Evolutionary conservation across 2,888 invertebrate genomes (phyloP), one percentile per base, ranked within the genome.

Genomic region (Pseudanteris insignis): DNA sequence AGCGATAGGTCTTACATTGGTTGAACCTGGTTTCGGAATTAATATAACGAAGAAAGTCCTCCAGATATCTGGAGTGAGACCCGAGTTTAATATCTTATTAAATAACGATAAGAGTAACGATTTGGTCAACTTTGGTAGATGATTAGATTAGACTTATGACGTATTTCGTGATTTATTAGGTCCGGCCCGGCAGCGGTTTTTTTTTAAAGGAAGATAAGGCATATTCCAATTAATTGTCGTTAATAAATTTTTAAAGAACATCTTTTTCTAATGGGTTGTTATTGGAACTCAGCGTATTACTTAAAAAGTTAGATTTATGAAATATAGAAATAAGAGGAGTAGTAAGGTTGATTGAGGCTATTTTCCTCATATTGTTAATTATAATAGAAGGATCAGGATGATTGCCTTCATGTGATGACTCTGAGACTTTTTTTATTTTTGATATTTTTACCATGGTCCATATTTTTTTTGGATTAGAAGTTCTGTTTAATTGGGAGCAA

Each of bases 1-100:
- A 2, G 40, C 26, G 3, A 40, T 40, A 8, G 40, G 40, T 10
- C 40, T n/a, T 6, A 40, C 14, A 10, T 28, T 28, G 5, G 9
- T 2, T 5, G 7, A 11, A 11, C 24, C 8, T 1, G 28, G 6
- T 6, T 28, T 40, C 2, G 41, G 41, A n/a, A 41, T 41, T 5
- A 30, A 30, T n/a, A 41, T n/a, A 1, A 41, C 41, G n/a, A 41
- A 41, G 4, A n/a, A 41, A 1, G 29, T 10, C 2, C 1, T 10
- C 28, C 40, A 28, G 10, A 15, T 13, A 9, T 25, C 7, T 2
- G 38, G 26, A 14, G 26, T 34, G 3, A 5, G 3, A 21, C 21
- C 21, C 4, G 21, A 21, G 7, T 3, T 5, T 5, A 21, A 7
- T 3, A 21, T 21, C 7, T 21, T 21, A 21, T 21, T 21, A 21